A percentile compares a stretch with the other conserved stretches of the same genome.
Conservation (phyloP, 2,888 invertebrate species). For the Buathra laborator region DNA sequence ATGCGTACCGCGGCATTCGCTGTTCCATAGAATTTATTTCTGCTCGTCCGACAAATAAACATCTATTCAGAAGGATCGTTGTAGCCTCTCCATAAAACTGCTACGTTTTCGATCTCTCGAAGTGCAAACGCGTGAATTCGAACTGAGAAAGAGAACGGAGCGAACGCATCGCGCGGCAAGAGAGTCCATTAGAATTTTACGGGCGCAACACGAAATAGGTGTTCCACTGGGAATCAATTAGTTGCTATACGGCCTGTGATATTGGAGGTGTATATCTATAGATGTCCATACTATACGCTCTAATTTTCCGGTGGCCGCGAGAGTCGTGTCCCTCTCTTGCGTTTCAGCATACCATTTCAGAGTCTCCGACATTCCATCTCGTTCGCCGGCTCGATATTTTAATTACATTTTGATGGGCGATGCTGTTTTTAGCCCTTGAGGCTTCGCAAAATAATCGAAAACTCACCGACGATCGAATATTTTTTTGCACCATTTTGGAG, state of each 20-base stretch:
- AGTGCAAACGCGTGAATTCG: slow-evolving; percentile 42
- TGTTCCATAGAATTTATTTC: slow-evolving; percentile 20
- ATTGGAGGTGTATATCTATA: slow-evolving; percentile 10
- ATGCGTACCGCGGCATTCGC: slow-evolving; percentile 5
- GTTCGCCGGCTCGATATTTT: no score
- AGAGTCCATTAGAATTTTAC: slow-evolving; percentile 59
- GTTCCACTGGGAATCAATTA: slow-evolving; percentile 58
- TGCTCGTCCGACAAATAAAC: slow-evolving; percentile 17
- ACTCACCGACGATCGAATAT: no score
- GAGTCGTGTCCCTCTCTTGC: not conserved
- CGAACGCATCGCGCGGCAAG: slow-evolving; percentile 25
- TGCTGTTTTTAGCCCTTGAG: slow-evolving; percentile 8
- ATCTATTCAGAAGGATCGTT: slow-evolving; percentile 13
- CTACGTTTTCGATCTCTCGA: slow-evolving; percentile 12
- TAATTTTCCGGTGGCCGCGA: slow-evolving; percentile 9
- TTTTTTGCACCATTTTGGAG: no score
- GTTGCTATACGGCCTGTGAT: slow-evolving; percentile 17
- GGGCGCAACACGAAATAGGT: slow-evolving; percentile 60
- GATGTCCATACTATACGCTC: slow-evolving; percentile 7
- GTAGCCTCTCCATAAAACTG: slow-evolving; percentile 4
- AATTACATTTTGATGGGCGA: no score
- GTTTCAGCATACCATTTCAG: not conserved
- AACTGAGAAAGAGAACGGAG: slow-evolving; percentile 20
- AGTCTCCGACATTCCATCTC: no score
- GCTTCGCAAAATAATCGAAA: not conserved